Evolutionary conservation across 1,140 invertebrate species (phyloP), one percentile per base, ranked within the genome.

Genomic region (Prorops nasuta): DNA sequence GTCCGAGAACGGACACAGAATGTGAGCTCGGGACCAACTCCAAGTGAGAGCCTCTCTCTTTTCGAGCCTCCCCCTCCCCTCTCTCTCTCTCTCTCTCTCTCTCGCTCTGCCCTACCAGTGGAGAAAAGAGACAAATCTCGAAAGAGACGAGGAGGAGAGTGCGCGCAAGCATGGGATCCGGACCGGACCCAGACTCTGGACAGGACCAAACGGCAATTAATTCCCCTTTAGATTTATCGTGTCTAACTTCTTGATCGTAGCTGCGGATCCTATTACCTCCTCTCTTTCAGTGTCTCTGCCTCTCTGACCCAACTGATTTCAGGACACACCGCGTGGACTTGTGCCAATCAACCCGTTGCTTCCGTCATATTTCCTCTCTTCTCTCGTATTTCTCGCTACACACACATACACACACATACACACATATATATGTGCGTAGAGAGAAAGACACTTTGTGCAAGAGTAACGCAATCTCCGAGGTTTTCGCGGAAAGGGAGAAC

Each of bases 191-290:
- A 52, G 63, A 54, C 60, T 28, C 24, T 44, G 51, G 66, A 67
- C 63, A 67, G 60, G 36, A 58, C 53, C 66, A 32, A 66, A 66
- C 49, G 70, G 70, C 71, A 74, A 72, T 74, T 74, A 74, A 74
- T 74, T 74, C 70, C 63, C 58, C 56, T 64, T 50, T 60, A 70
- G 69, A 74, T 74, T 72, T 74, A 74, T 74, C 67, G 71, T 70
- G 67, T 70, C 64, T 64, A 69, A 69, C 47, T 51, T 42, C 41
- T 46, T 32, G 52, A 63, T 66, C 66, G 58, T 59, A 45, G 16
- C 19, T 44, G 49, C 34, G 55, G 55, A 60, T 66, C 47, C 53
- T 66, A 56, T 66, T 66, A 70, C 64, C 60, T 53, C 37, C 51
- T n/a, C n/a, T n/a, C n/a, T n/a, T n/a, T n/a, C n/a, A n/a, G n/a